Conservation (phyloP, 1,140 invertebrate genomes). For the Cyclina sinensis region DNA sequence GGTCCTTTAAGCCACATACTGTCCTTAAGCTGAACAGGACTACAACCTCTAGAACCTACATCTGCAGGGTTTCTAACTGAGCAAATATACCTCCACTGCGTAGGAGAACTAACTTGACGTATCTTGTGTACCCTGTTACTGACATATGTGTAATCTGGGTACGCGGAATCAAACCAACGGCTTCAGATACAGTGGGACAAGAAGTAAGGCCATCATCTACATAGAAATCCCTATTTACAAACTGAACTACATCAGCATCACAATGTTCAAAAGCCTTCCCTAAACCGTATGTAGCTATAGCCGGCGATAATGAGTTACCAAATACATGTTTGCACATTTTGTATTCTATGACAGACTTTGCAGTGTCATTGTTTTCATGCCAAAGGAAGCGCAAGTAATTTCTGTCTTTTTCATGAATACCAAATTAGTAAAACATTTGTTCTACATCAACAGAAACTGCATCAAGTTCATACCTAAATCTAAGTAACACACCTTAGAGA, state of each 20-base stretch:
- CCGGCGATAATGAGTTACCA: constrained; percentile 67
- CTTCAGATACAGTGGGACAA: constrained; percentile 19
- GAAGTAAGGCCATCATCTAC: constrained; percentile 55
- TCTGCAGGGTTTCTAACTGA: constrained; percentile 59
- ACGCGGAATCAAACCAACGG: constrained; percentile 47
- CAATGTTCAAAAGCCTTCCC: constrained; percentile 31
- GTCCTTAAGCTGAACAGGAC: neutral
- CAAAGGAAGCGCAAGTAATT: constrained; percentile 69
- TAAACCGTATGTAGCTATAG: constrained; percentile 54
- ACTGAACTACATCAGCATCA: constrained; percentile 49
- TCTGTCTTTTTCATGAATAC: constrained; percentile 57
- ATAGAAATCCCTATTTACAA: constrained; percentile 68
- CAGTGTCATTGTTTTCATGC: constrained; percentile 60
- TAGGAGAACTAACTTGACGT: neutral
- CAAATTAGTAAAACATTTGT: constrained; percentile 72
- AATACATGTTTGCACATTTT: constrained; percentile 70
- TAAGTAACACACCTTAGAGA: constrained; percentile 35
- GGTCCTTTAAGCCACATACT: constrained; percentile 28
- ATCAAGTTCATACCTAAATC: constrained; percentile 30
- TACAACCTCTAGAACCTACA: constrained; percentile 22
- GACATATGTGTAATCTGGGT: constrained; percentile 65
- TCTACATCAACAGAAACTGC: constrained; percentile 53
- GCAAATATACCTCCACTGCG: constrained; percentile 39
- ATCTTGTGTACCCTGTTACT: constrained; percentile 54
- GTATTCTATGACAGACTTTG: constrained; percentile 54